Conservation (phyloP, 2,113 vertebrate species). For the Sigmodon hispidus region DNA sequence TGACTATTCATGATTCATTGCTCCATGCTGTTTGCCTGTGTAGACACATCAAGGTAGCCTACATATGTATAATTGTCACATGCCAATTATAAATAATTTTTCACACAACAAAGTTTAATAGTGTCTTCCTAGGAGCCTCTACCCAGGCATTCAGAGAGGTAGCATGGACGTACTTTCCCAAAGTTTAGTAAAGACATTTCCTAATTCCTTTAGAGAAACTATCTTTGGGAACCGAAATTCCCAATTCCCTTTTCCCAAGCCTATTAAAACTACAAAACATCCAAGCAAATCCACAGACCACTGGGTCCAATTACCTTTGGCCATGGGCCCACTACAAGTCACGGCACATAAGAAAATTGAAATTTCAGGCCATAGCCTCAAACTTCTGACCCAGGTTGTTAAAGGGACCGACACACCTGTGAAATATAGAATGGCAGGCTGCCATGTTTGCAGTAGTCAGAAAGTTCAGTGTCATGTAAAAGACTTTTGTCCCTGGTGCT, state of each 20-base stretch:
- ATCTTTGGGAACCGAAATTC: slow-evolving; percentile 5
- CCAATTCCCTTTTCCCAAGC: slow-evolving; percentile 35
- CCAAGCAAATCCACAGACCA: slow-evolving; percentile 42
- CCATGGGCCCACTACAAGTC: slow-evolving; percentile 49
- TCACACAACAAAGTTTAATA: slow-evolving; percentile 2
- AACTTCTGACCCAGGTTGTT: slow-evolving; percentile 62
- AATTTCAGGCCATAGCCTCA: slow-evolving; percentile 49
- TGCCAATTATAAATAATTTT: neutral
- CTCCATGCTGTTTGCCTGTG: neutral
- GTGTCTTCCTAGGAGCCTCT: neutral
- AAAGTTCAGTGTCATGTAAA: slow-evolving; percentile 79
- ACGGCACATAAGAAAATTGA: slow-evolving; percentile 52
- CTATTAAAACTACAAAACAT: slow-evolving; percentile 60
- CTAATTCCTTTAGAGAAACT: neutral
- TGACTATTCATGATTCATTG: neutral
- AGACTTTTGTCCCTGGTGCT: slow-evolving; percentile 78
- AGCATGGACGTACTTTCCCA: neutral
- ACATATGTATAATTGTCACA: no score
- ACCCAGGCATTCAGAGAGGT: neutral
- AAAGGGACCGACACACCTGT: slow-evolving; percentile 65
- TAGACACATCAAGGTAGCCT: neutral
- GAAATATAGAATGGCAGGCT: slow-evolving; percentile 54
- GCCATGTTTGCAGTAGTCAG: slow-evolving; percentile 68
- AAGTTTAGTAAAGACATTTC: slow-evolving; percentile 5
- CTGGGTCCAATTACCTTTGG: slow-evolving; percentile 51